Evolutionary conservation across 1,140 invertebrate genomes (phyloP).

Genomic region (Teleopsis dalmanni): DNA sequence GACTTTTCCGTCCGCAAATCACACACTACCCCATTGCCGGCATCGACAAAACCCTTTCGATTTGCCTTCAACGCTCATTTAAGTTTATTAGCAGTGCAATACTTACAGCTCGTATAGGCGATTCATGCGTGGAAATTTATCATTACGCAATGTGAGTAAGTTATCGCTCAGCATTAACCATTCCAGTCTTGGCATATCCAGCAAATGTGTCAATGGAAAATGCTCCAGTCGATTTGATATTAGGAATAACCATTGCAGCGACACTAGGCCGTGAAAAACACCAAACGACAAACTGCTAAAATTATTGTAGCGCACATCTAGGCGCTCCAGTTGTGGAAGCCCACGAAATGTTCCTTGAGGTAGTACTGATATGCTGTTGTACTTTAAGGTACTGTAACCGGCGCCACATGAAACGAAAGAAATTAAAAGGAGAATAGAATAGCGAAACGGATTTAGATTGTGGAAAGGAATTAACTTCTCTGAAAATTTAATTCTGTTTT

Average conservation of each 20-base stretch:
- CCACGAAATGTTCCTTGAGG: constrained; percentile 28
- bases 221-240: constrained; percentile 40
- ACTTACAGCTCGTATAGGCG: constrained; percentile 51
- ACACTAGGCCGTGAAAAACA: constrained; percentile 41
- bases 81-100: no score
- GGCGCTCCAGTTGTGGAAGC: constrained; percentile 23
- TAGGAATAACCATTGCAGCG: constrained; percentile 45
- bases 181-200: constrained; percentile 42
- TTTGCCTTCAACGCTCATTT: no score
- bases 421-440: constrained; percentile 6
- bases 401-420: not conserved
- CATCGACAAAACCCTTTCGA: no score
- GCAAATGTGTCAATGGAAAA: constrained; percentile 42
- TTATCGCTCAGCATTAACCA: constrained; percentile 49
- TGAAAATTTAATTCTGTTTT: no score
- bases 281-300: constrained; percentile 40
- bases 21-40: no score
- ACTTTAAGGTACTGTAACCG: constrained; percentile 25
- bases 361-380: constrained; percentile 40
- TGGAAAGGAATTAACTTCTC: no score
- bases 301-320: constrained; percentile 45
- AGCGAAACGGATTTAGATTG: no score
- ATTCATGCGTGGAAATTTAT: constrained; percentile 46
- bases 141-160: constrained; percentile 40
- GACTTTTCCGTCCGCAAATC: no score